A percentile compares a stretch with the other conserved stretches of the same genome.
Conservation (phyloP, 2,888 invertebrate genomes). For the Hydrotaea cyrtoneurina region DNA sequence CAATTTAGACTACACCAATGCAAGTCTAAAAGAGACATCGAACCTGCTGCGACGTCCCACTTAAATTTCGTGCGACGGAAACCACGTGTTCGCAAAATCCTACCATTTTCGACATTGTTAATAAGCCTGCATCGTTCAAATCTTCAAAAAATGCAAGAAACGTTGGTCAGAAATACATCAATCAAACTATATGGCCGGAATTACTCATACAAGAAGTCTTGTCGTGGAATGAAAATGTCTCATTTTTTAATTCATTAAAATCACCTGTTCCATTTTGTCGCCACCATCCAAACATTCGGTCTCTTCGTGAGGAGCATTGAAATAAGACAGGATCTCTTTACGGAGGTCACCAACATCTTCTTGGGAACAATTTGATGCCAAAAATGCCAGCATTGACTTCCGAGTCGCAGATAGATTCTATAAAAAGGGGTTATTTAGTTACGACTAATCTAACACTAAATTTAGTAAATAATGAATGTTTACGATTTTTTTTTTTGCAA, state of each 20-base stretch:
- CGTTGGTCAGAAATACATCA: too few relatives aligned
- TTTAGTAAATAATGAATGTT: not conserved
- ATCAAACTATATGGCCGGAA: too few relatives aligned
- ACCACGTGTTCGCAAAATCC: too few relatives aligned
- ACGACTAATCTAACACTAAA: not conserved
- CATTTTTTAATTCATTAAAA: not conserved
- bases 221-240: not conserved
- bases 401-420: slow-evolving; percentile 38
- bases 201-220: too few relatives aligned
- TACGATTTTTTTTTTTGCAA: too few relatives aligned
- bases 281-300: not conserved
- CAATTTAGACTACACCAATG: too few relatives aligned
- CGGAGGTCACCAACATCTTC: not conserved
- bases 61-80: too few relatives aligned
- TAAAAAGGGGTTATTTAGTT: not conserved
- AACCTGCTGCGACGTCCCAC: too few relatives aligned
- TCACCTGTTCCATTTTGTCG: not conserved
- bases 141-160: too few relatives aligned
- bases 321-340: not conserved
- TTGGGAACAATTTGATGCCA: slow-evolving; percentile 14
- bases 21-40: too few relatives aligned
- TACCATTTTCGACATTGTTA: too few relatives aligned
- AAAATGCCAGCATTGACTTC: slow-evolving; percentile 25
- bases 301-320: not conserved
- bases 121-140: too few relatives aligned